Conservation (phyloP, 2,888 invertebrate genomes). For the Folsomia manolachei region DNA sequence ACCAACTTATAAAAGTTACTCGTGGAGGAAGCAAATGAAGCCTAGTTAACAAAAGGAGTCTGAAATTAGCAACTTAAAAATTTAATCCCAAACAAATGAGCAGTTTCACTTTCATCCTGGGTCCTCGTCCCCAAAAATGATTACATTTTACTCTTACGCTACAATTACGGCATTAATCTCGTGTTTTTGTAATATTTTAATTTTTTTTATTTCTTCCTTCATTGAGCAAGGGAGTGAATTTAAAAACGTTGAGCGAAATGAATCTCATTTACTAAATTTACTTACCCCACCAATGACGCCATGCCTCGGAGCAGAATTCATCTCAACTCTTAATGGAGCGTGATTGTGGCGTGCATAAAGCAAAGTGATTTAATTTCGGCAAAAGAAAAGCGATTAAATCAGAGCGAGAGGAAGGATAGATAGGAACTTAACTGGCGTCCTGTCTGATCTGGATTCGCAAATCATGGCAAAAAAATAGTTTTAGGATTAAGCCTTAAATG, state of each 20-base stretch:
- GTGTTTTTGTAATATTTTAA: not conserved
- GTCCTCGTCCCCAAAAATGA: not conserved
- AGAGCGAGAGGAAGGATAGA: not conserved
- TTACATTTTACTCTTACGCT: not conserved
- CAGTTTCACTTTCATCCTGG: constrained; percentile 2
- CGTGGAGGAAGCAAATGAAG: not conserved
- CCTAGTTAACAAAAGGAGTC: not conserved
- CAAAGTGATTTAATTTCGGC: not conserved
- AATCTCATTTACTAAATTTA: too few relatives aligned
- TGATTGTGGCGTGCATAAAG: not conserved
- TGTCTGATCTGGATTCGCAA: not conserved
- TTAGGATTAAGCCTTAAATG: not conserved
- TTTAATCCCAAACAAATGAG: constrained; percentile 1
- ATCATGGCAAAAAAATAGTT: not conserved
- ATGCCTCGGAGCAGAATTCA: too few relatives aligned
- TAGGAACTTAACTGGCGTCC: not conserved
- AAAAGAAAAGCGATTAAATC: not conserved
- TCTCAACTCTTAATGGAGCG: not conserved
- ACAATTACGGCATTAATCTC: not conserved
- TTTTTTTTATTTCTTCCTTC: not conserved
- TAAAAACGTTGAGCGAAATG: too few relatives aligned
- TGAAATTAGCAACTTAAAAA: not conserved
- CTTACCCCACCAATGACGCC: too few relatives aligned
- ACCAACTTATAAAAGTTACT: not conserved
- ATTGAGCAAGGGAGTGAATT: not conserved